phyloP scores from a whole-genome alignment of 2,888 invertebrate genomes.

The Xestia ashworthii region DNA sequence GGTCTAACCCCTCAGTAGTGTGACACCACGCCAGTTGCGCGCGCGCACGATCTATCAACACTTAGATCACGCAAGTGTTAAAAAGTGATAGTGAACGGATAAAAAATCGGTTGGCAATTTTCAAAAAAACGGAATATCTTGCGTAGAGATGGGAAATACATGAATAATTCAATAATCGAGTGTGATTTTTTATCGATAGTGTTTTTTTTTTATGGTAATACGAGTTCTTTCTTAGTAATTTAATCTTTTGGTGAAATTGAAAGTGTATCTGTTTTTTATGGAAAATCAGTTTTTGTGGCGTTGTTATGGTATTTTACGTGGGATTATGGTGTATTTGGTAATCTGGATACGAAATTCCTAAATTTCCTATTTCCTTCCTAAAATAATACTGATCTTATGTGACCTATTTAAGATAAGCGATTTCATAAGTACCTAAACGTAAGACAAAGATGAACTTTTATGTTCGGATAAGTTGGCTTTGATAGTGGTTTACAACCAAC shows the following conservation, averaged over 20 bases:
- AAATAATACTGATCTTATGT: too few relatives aligned
- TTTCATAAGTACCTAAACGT: too few relatives aligned
- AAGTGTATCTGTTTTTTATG: constrained; percentile 12
- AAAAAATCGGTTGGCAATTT: not conserved
- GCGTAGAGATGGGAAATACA: constrained; percentile 9
- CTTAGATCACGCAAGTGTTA: constrained; percentile 57
- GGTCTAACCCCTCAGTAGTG: constrained; percentile 64
- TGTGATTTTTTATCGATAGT: constrained; percentile 18
- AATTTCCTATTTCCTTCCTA: too few relatives aligned
- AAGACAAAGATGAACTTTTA: too few relatives aligned
- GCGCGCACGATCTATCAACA: constrained; percentile 60
- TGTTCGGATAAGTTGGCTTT: too few relatives aligned
- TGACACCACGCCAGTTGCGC: constrained; percentile 59
- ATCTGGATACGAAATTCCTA: not conserved
- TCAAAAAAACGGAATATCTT: constrained; percentile 7
- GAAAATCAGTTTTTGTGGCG: constrained; percentile 30
- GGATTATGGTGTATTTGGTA: not conserved
- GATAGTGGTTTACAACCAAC: too few relatives aligned
- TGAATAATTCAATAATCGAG: constrained; percentile 5
- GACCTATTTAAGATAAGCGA: too few relatives aligned
- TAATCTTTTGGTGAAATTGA: constrained; percentile 32
- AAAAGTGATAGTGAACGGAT: constrained; percentile 63
- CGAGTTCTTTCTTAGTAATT: not conserved
- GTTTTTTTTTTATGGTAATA: constrained; percentile 9
- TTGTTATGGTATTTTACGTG: not conserved